phyloP scores from a whole-genome alignment of 2,888 invertebrate genomes.

The Busseola fusca region DNA sequence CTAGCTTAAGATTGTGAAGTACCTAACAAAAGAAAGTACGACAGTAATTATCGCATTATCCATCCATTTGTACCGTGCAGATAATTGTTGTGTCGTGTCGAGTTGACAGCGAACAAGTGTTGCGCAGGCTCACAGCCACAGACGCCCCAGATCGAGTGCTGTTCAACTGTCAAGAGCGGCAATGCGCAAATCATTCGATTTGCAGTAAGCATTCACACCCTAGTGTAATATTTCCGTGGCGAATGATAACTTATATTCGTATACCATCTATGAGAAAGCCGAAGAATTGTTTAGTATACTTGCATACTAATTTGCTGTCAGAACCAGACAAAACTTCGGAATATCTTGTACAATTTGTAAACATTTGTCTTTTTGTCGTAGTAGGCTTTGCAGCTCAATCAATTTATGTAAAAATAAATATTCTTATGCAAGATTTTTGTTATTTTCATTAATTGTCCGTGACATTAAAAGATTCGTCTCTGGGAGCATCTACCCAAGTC shows the following conservation, averaged over 20 bases:
- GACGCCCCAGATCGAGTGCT: slow-evolving; percentile 63
- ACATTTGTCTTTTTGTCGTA: not conserved
- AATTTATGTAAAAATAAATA: not conserved
- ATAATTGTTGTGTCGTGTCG: slow-evolving; percentile 52
- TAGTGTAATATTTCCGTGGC: slow-evolving; percentile 67
- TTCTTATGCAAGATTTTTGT: no score
- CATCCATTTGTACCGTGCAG: slow-evolving; percentile 33
- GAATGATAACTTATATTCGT: slow-evolving; percentile 59
- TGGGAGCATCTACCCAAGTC: not conserved
- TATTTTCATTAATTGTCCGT: not conserved
- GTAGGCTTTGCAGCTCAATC: not conserved
- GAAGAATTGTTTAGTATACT: not conserved
- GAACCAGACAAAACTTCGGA: slow-evolving; percentile 1
- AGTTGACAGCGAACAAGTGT: slow-evolving; percentile 59
- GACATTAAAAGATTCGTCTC: not conserved
- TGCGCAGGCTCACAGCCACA: slow-evolving; percentile 45
- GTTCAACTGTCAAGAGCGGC: slow-evolving; percentile 71
- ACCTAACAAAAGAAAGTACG: slow-evolving; percentile 43
- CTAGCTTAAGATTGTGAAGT: slow-evolving; percentile 20
- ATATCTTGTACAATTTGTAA: not conserved
- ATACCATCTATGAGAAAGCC: not conserved
- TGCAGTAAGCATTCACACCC: slow-evolving; percentile 71
- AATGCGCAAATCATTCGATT: slow-evolving; percentile 79
- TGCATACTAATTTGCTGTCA: not conserved
- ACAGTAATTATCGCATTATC: slow-evolving; percentile 46